phyloP scores from a whole-genome alignment of 2,797 vertebrate species.

The Tarsius wallacei region DNA sequence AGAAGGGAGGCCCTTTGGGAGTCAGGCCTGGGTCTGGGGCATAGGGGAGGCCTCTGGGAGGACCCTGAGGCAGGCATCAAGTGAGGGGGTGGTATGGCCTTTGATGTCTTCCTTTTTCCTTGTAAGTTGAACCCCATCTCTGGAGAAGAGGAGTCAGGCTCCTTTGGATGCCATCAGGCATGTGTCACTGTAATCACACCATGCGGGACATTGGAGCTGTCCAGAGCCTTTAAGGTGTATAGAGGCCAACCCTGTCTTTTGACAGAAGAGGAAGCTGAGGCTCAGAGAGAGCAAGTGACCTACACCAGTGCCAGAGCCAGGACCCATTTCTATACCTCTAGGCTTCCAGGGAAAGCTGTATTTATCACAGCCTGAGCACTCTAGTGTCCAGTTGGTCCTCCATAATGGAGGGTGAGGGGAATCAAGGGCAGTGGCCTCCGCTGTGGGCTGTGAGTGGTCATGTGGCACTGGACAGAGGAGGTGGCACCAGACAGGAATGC shows the following conservation, averaged over 20 bases:
- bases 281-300: background rate
- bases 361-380: background rate
- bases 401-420: background rate
- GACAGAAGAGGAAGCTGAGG: background rate
- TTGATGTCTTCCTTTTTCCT: background rate
- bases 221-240: background rate
- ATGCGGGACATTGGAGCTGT: rapidly evolving
- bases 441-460: rapidly evolving
- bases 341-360: background rate
- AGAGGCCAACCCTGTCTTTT: background rate
- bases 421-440: background rate
- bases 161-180: background rate
- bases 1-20: background rate
- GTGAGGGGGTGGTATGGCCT: rapidly evolving
- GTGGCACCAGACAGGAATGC: background rate
- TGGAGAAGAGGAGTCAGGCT: background rate
- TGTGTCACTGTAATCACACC: background rate
- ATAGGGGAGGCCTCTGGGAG: background rate
- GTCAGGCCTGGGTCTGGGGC: background rate
- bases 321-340: background rate
- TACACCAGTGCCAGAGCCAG: background rate
- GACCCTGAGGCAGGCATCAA: background rate
- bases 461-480: background rate
- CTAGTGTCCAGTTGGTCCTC: too few relatives aligned
- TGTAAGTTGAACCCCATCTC: background rate